phyloP scores from a whole-genome alignment of 1,140 invertebrate species.

The Drosophila biarmipes region DNA sequence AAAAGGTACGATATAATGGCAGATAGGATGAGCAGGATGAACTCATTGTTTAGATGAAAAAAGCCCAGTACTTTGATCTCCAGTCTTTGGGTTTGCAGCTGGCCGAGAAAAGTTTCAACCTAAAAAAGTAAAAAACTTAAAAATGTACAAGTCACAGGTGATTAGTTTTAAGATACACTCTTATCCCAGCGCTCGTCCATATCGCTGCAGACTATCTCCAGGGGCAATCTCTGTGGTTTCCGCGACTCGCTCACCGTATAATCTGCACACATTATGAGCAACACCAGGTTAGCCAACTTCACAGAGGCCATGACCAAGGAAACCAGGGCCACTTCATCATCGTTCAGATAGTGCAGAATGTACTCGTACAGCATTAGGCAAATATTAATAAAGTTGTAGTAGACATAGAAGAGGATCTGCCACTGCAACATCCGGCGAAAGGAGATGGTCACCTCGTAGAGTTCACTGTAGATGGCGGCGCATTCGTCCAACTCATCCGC shows the following conservation, averaged over 20 bases:
- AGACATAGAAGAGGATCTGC: constrained; percentile 73
- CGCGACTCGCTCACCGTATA: constrained; percentile 51
- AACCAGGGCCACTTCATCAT: constrained; percentile 27
- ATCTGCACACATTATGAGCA: constrained; percentile 70
- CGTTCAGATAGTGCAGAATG: constrained; percentile 48
- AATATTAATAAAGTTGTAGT: constrained; percentile 67
- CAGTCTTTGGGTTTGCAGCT: constrained; percentile 60
- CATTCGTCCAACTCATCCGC: constrained; percentile 59
- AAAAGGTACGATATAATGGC: constrained; percentile 74
- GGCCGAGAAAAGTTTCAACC: constrained; percentile 51
- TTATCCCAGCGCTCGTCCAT: constrained; percentile 69
- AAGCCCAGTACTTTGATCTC: constrained; percentile 74
- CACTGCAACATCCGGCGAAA: constrained; percentile 68
- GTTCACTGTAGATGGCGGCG: constrained; percentile 56
- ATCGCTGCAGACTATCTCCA: constrained; percentile 66
- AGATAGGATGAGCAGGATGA: constrained; percentile 70
- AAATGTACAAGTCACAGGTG: rapidly evolving
- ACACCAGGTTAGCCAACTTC: constrained; percentile 58
- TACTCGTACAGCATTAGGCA: constrained; percentile 69
- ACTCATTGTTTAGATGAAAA: constrained; percentile 66
- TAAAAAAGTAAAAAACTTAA: background rate
- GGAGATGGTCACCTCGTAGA: constrained; percentile 52
- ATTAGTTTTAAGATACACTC: constrained; percentile 22
- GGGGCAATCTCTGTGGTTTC: constrained; percentile 37
- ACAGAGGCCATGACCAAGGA: constrained; percentile 45